phyloP scores from a whole-genome alignment of 2,113 vertebrate genomes.

The Malaclemys terrapin region DNA sequence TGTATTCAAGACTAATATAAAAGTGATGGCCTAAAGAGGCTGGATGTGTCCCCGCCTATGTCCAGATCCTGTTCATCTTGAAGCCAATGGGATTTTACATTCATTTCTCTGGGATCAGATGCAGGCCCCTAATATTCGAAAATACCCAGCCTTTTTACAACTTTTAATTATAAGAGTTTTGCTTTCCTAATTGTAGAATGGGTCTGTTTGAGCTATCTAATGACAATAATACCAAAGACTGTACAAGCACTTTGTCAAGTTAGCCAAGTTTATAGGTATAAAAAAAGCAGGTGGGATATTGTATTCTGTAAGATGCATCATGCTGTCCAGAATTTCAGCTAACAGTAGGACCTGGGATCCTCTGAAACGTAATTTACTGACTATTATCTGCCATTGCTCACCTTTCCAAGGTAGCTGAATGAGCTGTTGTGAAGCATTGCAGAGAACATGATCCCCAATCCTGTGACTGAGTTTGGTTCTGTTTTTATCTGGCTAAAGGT shows the following conservation, averaged over 20 bases:
- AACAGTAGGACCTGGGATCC: constrained; percentile 9
- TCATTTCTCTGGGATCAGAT: not conserved
- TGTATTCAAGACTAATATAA: constrained; percentile 17
- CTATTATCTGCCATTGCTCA: not conserved
- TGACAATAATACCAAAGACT: too few relatives aligned
- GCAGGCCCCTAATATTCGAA: not conserved
- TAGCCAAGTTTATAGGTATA: not conserved
- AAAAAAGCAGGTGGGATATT: constrained; percentile 1
- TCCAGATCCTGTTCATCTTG: not conserved
- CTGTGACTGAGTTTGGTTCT: not conserved
- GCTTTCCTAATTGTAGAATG: not conserved
- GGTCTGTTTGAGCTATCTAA: too few relatives aligned
- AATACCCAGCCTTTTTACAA: not conserved
- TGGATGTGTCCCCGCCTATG: not conserved
- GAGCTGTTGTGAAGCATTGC: not conserved
- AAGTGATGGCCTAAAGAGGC: constrained; percentile 19
- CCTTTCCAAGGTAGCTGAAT: constrained; percentile 7
- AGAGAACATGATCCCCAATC: not conserved
- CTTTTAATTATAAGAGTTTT: not conserved
- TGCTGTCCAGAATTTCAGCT: constrained; percentile 21
- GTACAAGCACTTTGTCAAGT: not conserved
- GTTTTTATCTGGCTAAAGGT: not conserved
- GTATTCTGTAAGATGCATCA: constrained; percentile 3
- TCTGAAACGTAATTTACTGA: constrained; percentile 54
- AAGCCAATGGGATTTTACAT: not conserved